Percentiles rank a stretch among this genome's conserved stretches.
Conservation (phyloP, 2,113 vertebrate genomes). For the Dicerorhinus sumatrensis region DNA sequence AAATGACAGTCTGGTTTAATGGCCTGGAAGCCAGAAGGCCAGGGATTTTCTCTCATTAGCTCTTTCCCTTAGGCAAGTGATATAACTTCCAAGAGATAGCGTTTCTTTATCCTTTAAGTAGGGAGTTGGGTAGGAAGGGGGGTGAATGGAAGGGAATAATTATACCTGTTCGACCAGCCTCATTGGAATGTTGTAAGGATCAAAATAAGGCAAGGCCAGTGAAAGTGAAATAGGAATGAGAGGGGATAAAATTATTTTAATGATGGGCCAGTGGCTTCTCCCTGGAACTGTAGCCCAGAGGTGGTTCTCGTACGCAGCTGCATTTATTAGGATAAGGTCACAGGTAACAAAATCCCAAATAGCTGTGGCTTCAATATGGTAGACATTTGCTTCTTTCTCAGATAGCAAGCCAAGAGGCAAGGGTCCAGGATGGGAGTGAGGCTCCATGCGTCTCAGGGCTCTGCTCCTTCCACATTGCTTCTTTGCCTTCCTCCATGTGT, state of each 20-base stretch:
- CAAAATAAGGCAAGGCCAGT: neutral
- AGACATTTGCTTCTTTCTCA: neutral
- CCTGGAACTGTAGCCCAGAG: neutral
- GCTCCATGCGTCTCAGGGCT: neutral
- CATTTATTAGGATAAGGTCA: neutral
- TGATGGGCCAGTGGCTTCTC: neutral
- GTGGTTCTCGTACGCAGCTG: neutral
- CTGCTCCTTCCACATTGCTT: neutral
- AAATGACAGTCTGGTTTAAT: neutral
- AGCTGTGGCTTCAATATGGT: neutral
- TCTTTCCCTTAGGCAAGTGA: neutral
- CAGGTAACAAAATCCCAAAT: neutral
- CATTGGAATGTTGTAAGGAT: neutral
- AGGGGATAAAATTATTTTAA: neutral
- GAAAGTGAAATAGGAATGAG: neutral
- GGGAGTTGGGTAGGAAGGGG: neutral
- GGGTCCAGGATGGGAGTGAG: fast-evolving
- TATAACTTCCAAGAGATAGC: neutral
- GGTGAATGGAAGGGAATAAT: neutral
- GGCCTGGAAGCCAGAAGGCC: neutral
- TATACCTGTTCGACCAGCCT: neutral
- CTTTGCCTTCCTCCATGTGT: neutral
- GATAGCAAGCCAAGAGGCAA: neutral
- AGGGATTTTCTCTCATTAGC: neutral
- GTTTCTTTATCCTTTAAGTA: neutral